Evolutionary conservation across 1,140 invertebrate genomes (phyloP).

Genomic region (Branchinecta lindahli): DNA sequence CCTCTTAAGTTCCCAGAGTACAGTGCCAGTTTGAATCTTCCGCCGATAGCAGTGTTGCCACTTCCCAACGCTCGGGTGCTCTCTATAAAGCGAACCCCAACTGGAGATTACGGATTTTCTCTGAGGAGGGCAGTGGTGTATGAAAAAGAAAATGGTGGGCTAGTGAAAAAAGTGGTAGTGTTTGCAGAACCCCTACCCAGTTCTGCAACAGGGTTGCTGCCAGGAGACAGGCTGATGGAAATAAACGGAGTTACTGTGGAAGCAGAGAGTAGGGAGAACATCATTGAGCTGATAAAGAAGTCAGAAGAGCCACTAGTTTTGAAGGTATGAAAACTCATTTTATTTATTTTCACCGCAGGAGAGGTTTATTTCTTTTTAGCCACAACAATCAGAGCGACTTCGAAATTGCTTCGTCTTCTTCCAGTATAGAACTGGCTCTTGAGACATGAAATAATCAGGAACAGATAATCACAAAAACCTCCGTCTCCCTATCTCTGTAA

Average conservation of each 20-base stretch:
- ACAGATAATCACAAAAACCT: too few species aligned
- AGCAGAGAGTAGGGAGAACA: conserved; percentile 68
- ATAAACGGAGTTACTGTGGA: conserved; percentile 75
- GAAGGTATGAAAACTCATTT: conserved; percentile 44
- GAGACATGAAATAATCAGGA: too few species aligned
- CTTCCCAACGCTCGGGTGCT: conserved; percentile 57
- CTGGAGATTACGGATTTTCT: conserved; percentile 88
- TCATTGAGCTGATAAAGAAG: conserved; percentile 79
- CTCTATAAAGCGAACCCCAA: conserved; percentile 60
- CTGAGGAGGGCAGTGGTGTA: conserved; percentile 68
- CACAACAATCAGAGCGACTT: too few species aligned
- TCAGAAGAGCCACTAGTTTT: conserved; percentile 64
- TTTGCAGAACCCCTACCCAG: conserved; percentile 51
- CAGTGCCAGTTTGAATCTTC: conserved; percentile 51
- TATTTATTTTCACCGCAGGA: too few species aligned
- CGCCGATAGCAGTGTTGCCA: conserved; percentile 52
- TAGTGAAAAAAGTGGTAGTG: conserved; percentile 53
- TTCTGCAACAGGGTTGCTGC: conserved; percentile 41
- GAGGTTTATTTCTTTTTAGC: too few species aligned
- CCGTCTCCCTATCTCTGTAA: too few species aligned
- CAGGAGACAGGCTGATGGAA: conserved; percentile 79
- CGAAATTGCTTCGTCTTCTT: too few species aligned
- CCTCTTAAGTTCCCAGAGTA: background rate
- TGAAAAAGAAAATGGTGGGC: conserved; percentile 27
- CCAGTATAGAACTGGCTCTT: too few species aligned